Percentiles rank a stretch among this genome's conserved stretches.
Evolutionary conservation across 2,113 vertebrate species (phyloP).

Genomic region (pig (Sus scrofa)): T2T-Sscrofa CM000828.6:63192501-63193000

Average conservation of each 20-base stretch:
- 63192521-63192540: background rate
- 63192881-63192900: background rate
- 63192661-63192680: background rate
- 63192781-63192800: background rate
- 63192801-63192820: background rate
- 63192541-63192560: rapidly evolving
- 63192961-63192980: background rate
- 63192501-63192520: too few relatives aligned
- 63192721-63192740: rapidly evolving
- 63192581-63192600: background rate
- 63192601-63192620: background rate
- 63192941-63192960: rapidly evolving
- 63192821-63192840: background rate
- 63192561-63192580: rapidly evolving
- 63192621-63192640: rapidly evolving
- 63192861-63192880: background rate
- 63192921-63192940: background rate
- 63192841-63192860: background rate
- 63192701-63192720: background rate
- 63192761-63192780: background rate
- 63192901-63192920: background rate
- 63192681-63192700: background rate
- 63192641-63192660: rapidly evolving
- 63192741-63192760: background rate
- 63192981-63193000: rapidly evolving